Evolutionary conservation across 92 coral and sea anemone genomes (phyloP).

Genomic region (Phenganax stokvisi): DNA sequence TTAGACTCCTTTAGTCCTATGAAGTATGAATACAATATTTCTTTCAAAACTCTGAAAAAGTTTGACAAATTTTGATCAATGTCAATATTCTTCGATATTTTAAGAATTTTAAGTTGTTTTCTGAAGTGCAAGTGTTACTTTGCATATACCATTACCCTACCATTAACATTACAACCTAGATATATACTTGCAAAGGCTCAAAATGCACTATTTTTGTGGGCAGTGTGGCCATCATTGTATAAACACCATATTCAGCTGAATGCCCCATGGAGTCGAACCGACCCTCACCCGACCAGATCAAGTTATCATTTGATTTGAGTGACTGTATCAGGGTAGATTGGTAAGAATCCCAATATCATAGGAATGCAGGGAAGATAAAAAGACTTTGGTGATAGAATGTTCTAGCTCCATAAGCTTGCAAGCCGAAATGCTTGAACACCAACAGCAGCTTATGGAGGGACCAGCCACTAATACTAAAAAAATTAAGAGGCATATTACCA

Average conservation of each 20-base stretch:
- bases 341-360: slow-evolving; percentile 18
- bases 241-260: not conserved
- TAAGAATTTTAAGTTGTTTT: no score
- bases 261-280: slow-evolving; percentile 30
- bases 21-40: no score
- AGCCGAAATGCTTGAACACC: slow-evolving; percentile 26
- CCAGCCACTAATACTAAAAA: slow-evolving; percentile 23
- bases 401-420: slow-evolving; percentile 19
- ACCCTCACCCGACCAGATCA: slow-evolving; percentile 36
- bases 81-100: no score
- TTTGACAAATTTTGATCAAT: no score
- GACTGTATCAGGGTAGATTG: not conserved
- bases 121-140: no score
- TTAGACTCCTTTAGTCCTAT: no score
- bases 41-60: no score
- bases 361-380: slow-evolving; percentile 25
- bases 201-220: no score
- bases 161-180: no score
- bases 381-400: slow-evolving; percentile 16
- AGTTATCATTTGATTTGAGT: slow-evolving; percentile 2
- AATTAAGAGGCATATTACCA: slow-evolving; percentile 11
- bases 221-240: no score
- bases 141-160: no score
- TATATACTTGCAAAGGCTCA: no score
- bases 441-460: slow-evolving; percentile 19